Percentiles rank a stretch among this genome's conserved stretches.
These are phyloP conservation scores for Cladopsammia gracilis DNA, from an alignment of 64 coral and sea anemone genomes.

Conservation along the genomic window DNA sequence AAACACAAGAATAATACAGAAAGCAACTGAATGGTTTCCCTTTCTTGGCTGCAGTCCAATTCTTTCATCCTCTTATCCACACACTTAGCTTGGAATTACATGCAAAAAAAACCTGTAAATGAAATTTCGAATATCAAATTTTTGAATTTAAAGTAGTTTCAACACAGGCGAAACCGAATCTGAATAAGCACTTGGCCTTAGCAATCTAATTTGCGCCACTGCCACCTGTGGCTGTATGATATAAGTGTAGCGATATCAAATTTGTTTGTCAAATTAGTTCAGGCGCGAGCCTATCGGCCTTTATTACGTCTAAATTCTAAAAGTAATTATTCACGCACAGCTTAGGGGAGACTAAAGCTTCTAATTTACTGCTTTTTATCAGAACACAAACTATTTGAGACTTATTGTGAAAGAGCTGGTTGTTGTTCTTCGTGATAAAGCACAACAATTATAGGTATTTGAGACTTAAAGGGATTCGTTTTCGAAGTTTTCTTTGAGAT, in stretches of 20 bases:
- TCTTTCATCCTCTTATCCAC: background rate
- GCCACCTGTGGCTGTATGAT: constrained; percentile 7
- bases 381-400: no score
- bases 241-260: background rate
- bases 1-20: background rate
- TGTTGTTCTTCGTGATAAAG: no score
- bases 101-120: constrained; percentile 1
- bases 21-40: background rate
- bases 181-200: background rate
- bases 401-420: no score
- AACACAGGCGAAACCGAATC: background rate
- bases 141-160: constrained; percentile 20
- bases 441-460: no score
- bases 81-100: background rate
- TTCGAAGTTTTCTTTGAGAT: no score
- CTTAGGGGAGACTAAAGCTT: background rate
- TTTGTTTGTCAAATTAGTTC: background rate
- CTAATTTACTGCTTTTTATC: background rate
- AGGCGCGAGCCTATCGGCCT: constrained; percentile 20
- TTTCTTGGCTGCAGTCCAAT: constrained; percentile 30
- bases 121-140: background rate
- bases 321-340: background rate
- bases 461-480: no score
- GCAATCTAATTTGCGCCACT: background rate
- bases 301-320: constrained; percentile 16